Evolutionary conservation across 2,888 invertebrate species (phyloP), one percentile per base, ranked within the genome.

Genomic region (Tenthredo amoena): DNA sequence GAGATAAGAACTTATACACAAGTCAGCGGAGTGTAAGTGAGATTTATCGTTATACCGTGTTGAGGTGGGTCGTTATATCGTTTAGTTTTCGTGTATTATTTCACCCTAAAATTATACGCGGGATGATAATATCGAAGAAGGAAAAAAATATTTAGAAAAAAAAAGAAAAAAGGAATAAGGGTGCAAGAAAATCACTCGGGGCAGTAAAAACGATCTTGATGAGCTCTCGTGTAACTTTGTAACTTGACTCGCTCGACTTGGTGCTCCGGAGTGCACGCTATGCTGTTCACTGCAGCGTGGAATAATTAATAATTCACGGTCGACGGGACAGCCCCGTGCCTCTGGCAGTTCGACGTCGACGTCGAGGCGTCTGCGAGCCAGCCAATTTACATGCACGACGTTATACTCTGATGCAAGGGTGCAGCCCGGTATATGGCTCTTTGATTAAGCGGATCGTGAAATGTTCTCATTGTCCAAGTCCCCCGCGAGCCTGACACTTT

Each of bases 251-350:
- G n/a, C 26, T 31, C 62, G 47, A 83, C 47, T 34, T 47, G 47
- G 82, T 47, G 37, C 47, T 43, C 15, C 1, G 7, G 43, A 31
- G 18, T 15, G 65, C 43, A 83, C 68, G 62, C 81, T 50, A 12
- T 31, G n/a, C 68, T 40, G 21, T 40, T 43, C 83, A 31, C 31
- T 50, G 47, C 83, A 68, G 37, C 71, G 68, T 68, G 83, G 31
- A 83, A 83, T 83, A 83, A 83, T 83, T 83, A 83, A 83, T 83
- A 68, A 83, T 83, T 83, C 83, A 83, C 83, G 83, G 83, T 68
- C 68, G 83, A 68, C 83, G 68, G 68, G 50, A 26, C 21, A 26
- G 68, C 47, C 9, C n/a, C 68, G 47, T 47, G 82, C 47, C 43
- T 40, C 43, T 0, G 26, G 40, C 40, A 34, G 83, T 68, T 62